A percentile compares a stretch with the other conserved stretches of the same genome.
Evolutionary conservation across 2,888 invertebrate genomes (phyloP).

Genomic region (Chloroclysta siterata): DNA sequence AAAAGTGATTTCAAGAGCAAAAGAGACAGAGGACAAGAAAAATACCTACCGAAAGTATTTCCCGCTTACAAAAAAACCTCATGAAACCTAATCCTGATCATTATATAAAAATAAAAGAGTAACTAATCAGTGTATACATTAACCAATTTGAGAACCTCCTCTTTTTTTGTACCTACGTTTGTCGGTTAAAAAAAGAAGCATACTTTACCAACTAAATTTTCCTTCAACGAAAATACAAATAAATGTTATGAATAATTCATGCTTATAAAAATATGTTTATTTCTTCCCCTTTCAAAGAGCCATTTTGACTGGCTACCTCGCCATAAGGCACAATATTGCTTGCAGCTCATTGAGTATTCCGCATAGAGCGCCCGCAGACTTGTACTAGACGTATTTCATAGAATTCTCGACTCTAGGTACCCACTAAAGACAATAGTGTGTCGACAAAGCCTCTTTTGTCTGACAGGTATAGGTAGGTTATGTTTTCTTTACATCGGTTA

Average conservation of each 20-base stretch:
- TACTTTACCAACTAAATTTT: conserved; percentile 48
- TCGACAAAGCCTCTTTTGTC: conserved; percentile 59
- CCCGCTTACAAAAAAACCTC: too few relatives aligned
- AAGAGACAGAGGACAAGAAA: too few relatives aligned
- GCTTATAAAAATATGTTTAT: conserved; percentile 61
- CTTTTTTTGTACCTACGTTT: too few relatives aligned
- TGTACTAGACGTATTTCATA: conserved; percentile 41
- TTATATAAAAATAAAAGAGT: too few relatives aligned
- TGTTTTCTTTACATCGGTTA: conserved; percentile 37
- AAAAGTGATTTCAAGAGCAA: too few relatives aligned
- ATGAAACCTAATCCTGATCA: too few relatives aligned
- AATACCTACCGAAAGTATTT: too few relatives aligned
- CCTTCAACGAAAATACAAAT: conserved; percentile 53
- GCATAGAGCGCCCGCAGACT: conserved; percentile 36
- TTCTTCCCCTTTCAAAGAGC: conserved; percentile 52
- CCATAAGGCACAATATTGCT: conserved; percentile 52
- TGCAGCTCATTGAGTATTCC: conserved; percentile 41
- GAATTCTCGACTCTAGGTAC: conserved; percentile 52
- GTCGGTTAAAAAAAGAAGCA: background rate
- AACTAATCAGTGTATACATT: too few relatives aligned
- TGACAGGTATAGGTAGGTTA: conserved; percentile 41
- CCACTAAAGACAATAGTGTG: conserved; percentile 51
- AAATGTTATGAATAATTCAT: conserved; percentile 59
- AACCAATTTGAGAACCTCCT: too few relatives aligned
- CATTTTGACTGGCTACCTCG: conserved; percentile 44